A percentile compares a stretch with the other conserved stretches of the same genome.
Conservation (phyloP, 2,113 vertebrate genomes). For the Dendrocopos noguchii region DNA sequence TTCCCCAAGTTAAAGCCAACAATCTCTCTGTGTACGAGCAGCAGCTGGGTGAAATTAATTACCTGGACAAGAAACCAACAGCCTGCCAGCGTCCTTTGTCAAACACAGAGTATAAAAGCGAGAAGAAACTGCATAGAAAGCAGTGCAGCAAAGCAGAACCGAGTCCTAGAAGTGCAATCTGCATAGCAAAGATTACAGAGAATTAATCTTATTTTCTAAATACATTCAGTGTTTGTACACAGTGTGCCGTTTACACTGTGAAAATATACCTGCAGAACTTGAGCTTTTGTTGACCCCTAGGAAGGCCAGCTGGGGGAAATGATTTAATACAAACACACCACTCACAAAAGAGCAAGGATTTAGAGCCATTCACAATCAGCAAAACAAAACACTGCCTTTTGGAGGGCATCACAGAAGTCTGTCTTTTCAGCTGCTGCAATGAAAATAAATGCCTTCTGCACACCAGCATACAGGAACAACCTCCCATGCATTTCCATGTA, state of each 20-base stretch:
- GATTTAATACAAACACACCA: background rate
- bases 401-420: background rate
- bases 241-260: background rate
- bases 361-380: background rate
- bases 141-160: background rate
- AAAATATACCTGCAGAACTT: background rate
- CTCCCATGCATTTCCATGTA: constrained; percentile 10
- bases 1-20: background rate
- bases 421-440: constrained; percentile 23
- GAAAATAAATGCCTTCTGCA: constrained; percentile 35
- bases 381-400: constrained; percentile 7
- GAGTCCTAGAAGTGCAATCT: background rate
- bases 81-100: background rate
- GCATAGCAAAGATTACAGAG: background rate
- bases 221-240: background rate
- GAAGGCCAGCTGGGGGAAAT: background rate
- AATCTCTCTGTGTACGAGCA: background rate
- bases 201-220: background rate
- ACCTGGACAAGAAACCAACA: constrained; percentile 13
- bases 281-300: background rate
- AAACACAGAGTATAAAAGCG: background rate
- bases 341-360: background rate
- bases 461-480: constrained; percentile 19
- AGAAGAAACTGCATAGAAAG: background rate
- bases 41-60: constrained; percentile 13